A percentile compares a stretch with the other conserved stretches of the same genome.
Conservation (phyloP, 2,888 invertebrate genomes). For the Seira ritae region DNA sequence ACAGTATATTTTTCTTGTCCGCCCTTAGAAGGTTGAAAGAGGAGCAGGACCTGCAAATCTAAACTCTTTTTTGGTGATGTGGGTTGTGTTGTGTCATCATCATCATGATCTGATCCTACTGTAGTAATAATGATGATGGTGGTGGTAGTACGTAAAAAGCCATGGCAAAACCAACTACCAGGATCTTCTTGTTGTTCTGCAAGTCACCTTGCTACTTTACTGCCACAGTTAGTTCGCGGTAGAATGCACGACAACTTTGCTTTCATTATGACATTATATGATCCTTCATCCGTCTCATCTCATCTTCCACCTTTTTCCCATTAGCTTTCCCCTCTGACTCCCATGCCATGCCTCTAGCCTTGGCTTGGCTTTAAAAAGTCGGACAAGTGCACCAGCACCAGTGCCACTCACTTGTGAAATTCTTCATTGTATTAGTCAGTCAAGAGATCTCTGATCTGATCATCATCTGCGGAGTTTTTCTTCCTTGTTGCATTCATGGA, state of each 20-base stretch:
- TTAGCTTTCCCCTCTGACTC: not conserved
- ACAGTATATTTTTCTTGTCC: not conserved
- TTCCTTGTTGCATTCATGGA: conserved; percentile 11
- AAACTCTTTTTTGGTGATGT: conserved; percentile 1
- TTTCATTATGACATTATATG: conserved; percentile 19
- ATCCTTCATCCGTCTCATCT: conserved; percentile 10
- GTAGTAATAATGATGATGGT: too few relatives aligned
- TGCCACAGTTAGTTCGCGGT: not conserved
- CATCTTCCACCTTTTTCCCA: not conserved
- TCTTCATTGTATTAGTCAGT: not conserved
- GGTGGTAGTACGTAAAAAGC: not conserved
- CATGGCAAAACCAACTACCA: not conserved
- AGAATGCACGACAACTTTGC: not conserved
- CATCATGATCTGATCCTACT: too few relatives aligned
- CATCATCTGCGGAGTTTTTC: not conserved
- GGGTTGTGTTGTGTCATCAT: not conserved
- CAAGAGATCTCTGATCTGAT: conserved; percentile 14
- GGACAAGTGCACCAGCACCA: not conserved
- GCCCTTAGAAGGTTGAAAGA: not conserved
- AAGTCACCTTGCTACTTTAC: conserved; percentile 6
- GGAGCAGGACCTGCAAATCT: conserved; percentile 10
- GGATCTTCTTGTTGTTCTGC: conserved; percentile 14
- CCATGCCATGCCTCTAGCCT: not conserved
- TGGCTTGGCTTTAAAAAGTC: not conserved
- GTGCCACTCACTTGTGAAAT: not conserved